phyloP scores from a whole-genome alignment of 2,113 vertebrate species.

The Struthidea cinerea region DNA sequence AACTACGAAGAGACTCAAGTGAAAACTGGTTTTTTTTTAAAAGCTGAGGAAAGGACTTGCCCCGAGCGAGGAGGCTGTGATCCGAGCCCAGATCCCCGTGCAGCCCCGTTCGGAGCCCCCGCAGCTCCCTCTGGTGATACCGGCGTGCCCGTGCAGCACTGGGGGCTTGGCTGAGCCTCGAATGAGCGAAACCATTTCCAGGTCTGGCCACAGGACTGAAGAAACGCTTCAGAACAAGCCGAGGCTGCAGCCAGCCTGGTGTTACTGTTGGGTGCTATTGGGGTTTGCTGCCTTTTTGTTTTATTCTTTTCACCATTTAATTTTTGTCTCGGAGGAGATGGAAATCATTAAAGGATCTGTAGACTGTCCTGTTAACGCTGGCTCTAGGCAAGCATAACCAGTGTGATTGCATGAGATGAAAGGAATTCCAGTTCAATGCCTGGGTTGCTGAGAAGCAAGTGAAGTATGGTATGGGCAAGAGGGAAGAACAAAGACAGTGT shows the following conservation, averaged over 20 bases:
- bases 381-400: not conserved
- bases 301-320: not conserved
- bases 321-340: not conserved
- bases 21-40: rapidly evolving
- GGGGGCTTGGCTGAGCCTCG: not conserved
- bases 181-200: rapidly evolving
- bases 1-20: not conserved
- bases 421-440: not conserved
- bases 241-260: not conserved
- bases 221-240: not conserved
- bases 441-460: not conserved
- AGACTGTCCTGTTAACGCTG: not conserved
- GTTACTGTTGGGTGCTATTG: not conserved
- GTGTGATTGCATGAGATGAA: not conserved
- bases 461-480: not conserved
- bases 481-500: not conserved
- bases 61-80: not conserved
- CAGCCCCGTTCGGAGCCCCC: constrained; percentile 1
- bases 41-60: not conserved
- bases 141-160: constrained; percentile 1
- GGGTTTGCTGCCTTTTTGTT: not conserved
- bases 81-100: not conserved
- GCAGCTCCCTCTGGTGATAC: constrained; percentile 62
- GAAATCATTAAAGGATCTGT: not conserved
- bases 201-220: not conserved